Percentiles rank a stretch among this genome's conserved stretches.
Evolutionary conservation across 2,888 invertebrate species (phyloP).

Genomic region (Dryomyza anilis): DNA sequence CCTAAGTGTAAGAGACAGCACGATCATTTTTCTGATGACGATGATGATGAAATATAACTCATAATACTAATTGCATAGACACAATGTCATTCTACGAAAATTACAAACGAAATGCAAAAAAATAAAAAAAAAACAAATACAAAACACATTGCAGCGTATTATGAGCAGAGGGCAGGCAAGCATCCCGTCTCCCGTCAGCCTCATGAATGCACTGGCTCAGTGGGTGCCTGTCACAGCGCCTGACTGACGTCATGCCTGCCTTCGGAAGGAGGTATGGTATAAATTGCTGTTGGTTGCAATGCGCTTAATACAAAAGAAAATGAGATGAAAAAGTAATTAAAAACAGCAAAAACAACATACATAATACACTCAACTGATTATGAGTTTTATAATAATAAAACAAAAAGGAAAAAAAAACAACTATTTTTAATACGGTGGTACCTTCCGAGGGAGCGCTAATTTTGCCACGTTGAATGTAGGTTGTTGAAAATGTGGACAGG

Average conservation of each 20-base stretch:
- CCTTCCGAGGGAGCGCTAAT: constrained; percentile 42
- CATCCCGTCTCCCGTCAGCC: no score
- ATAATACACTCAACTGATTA: constrained; percentile 24
- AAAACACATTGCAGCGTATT: neutral
- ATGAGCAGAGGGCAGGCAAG: neutral
- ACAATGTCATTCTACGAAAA: constrained; percentile 57
- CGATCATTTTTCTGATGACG: neutral
- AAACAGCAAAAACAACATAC: constrained; percentile 34
- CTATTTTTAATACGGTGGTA: constrained; percentile 35
- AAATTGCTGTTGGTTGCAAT: constrained; percentile 1
- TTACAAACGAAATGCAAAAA: no score
- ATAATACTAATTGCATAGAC: constrained; percentile 61
- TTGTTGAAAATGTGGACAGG: no score
- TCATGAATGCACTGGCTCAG: constrained; percentile 1
- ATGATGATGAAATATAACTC: constrained; percentile 43
- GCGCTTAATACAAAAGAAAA: constrained; percentile 43
- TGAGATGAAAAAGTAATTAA: constrained; percentile 54
- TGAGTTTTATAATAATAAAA: constrained; percentile 38
- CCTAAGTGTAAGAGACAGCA: neutral
- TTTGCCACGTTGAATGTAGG: constrained; percentile 33
- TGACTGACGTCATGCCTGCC: no score
- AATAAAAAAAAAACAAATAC: constrained; percentile 13
- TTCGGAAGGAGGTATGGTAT: neutral
- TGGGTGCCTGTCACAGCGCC: neutral
- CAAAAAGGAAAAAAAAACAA: constrained; percentile 30